These are phyloP conservation scores for Sminthurides aquaticus DNA, from an alignment of 2,888 invertebrate genomes.

Conservation along the genomic window DNA sequence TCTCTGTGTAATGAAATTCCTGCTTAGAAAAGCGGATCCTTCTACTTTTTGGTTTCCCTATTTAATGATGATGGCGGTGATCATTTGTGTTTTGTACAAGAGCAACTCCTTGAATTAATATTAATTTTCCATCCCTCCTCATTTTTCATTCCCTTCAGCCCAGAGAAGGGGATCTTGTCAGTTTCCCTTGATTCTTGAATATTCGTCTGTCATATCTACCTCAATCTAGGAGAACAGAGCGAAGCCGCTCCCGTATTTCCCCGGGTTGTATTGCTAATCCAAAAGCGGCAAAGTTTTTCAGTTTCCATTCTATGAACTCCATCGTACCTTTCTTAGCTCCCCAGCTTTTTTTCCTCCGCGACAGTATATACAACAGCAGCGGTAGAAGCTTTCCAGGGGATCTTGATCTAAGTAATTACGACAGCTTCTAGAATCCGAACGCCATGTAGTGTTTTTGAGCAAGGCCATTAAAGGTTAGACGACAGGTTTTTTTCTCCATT, in stretches of 20 bases:
- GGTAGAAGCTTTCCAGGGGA: neutral
- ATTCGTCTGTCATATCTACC: too few relatives aligned
- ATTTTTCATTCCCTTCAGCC: constrained; percentile 1
- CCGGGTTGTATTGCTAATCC: too few relatives aligned
- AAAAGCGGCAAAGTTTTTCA: too few relatives aligned
- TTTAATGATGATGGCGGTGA: constrained; percentile 8
- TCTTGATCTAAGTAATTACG: neutral
- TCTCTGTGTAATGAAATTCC: neutral
- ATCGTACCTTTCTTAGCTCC: too few relatives aligned
- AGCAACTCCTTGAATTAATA: constrained; percentile 1
- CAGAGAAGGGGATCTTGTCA: neutral
- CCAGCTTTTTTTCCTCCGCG: too few relatives aligned
- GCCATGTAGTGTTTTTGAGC: neutral
- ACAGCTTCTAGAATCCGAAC: neutral
- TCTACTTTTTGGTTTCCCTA: too few relatives aligned
- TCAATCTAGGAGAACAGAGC: too few relatives aligned
- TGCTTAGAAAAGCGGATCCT: too few relatives aligned
- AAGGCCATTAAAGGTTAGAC: neutral
- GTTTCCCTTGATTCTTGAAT: neutral
- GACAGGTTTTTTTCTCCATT: neutral
- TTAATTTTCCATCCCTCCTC: constrained; percentile 7
- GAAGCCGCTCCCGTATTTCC: too few relatives aligned
- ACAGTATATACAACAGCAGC: too few relatives aligned
- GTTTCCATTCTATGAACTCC: too few relatives aligned
- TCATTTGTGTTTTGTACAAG: neutral